phyloP scores from a whole-genome alignment of 2,888 invertebrate genomes.

The Ormia ochracea region DNA sequence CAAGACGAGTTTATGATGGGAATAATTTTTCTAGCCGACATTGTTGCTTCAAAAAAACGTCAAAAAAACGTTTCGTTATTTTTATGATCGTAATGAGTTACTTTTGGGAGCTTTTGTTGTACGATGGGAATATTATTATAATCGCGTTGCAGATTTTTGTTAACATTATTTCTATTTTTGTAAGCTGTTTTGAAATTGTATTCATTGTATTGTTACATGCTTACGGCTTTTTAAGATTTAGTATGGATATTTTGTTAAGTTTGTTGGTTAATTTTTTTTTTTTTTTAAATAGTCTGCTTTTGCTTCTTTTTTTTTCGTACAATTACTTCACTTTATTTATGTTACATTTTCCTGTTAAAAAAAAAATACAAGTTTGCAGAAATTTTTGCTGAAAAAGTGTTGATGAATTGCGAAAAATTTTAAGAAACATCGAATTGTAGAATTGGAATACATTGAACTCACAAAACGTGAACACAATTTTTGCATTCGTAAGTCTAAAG shows the following conservation, averaged over 20 bases:
- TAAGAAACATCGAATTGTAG: not conserved
- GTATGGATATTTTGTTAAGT: constrained; percentile 12
- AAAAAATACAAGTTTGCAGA: not conserved
- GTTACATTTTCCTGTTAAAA: constrained; percentile 5
- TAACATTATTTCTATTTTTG: constrained; percentile 7
- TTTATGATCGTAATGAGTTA: constrained; percentile 28
- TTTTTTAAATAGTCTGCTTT: not conserved
- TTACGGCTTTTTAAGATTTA: constrained; percentile 4
- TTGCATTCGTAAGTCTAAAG: too few relatives aligned
- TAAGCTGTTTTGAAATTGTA: constrained; percentile 24
- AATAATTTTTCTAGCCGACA: constrained; percentile 11
- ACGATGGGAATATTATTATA: constrained; percentile 33
- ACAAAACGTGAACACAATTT: too few relatives aligned
- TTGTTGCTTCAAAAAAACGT: not conserved
- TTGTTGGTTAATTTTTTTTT: not conserved
- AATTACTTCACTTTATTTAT: constrained; percentile 16
- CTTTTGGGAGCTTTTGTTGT: constrained; percentile 30
- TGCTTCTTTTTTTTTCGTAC: constrained; percentile 13
- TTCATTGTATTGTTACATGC: not conserved
- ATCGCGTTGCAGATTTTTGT: constrained; percentile 18
- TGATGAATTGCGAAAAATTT: constrained; percentile 24
- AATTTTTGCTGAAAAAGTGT: constrained; percentile 1
- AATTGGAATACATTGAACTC: too few relatives aligned
- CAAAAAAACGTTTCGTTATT: constrained; percentile 15
- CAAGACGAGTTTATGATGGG: constrained; percentile 40